Evolutionary conservation across 2,888 invertebrate species (phyloP).

Genomic region (Coleophora flavipennella): DNA sequence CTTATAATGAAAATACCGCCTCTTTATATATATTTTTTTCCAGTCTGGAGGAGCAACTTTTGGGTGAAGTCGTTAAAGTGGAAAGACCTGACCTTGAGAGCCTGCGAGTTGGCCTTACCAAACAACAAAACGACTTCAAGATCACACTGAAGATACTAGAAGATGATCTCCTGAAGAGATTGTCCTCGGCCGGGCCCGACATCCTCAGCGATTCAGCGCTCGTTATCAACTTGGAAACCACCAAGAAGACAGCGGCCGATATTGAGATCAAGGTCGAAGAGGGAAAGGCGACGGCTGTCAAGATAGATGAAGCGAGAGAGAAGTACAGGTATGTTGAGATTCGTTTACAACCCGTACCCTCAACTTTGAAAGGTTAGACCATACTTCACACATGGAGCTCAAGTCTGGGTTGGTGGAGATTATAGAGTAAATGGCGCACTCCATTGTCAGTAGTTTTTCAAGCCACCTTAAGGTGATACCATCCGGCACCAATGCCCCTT

Average conservation of each 20-base stretch:
- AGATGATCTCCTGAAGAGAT: conserved; percentile 87
- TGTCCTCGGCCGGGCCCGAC: conserved; percentile 93
- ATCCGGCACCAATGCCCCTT: no score
- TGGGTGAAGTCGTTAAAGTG: conserved; percentile 94
- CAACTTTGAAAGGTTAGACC: no score
- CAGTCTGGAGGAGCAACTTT: conserved; percentile 89
- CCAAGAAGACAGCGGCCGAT: conserved; percentile 93
- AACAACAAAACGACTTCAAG: conserved; percentile 95
- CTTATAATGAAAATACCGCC: no score
- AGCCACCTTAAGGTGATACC: no score
- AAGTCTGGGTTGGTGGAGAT: no score
- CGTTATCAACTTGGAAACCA: conserved; percentile 93
- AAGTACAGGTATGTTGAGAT: conserved; percentile 78
- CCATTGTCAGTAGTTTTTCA: no score
- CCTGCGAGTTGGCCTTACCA: conserved; percentile 86
- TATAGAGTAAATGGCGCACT: no score
- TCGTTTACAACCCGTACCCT: no score
- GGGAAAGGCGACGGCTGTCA: conserved; percentile 86
- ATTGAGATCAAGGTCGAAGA: conserved; percentile 90
- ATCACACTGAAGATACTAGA: conserved; percentile 93
- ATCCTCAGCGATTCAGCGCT: conserved; percentile 92
- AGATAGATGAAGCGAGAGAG: conserved; percentile 94
- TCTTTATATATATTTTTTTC: conserved; percentile 2
- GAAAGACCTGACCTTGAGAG: conserved; percentile 93
- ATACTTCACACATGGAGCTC: no score